phyloP scores from a whole-genome alignment of 2,888 invertebrate species.

The Athetis lepigone region DNA sequence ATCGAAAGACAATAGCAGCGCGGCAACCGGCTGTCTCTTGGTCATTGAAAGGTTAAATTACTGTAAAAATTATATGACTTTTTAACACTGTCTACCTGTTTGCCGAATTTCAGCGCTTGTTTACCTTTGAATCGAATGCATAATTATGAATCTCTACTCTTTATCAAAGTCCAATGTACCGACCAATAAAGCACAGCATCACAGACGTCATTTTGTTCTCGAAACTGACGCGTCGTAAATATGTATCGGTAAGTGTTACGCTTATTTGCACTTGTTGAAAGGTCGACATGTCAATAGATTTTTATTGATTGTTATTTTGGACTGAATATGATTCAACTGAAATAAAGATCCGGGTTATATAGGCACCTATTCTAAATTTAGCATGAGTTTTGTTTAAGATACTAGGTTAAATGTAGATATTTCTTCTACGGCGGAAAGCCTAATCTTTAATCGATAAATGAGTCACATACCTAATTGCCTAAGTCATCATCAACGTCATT shows the following conservation, averaged over 20 bases:
- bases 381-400: too few species aligned
- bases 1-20: too few species aligned
- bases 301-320: not conserved
- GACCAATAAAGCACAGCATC: not conserved
- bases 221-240: slow-evolving; percentile 3
- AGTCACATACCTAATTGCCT: not conserved
- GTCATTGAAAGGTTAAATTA: too few species aligned
- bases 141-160: too few species aligned
- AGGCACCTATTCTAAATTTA: too few species aligned
- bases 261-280: slow-evolving; percentile 10
- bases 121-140: too few species aligned
- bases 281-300: slow-evolving; percentile 9
- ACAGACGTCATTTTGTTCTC: slow-evolving; percentile 2
- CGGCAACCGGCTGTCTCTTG: too few species aligned
- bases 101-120: too few species aligned
- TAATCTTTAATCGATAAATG: not conserved
- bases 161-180: not conserved
- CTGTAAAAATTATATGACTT: too few species aligned
- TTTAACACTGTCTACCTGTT: too few species aligned
- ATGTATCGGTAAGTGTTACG: not conserved
- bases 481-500: slow-evolving; percentile 3
- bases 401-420: too few species aligned
- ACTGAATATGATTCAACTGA: not conserved
- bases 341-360: not conserved
- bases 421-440: not conserved